These are phyloP conservation scores for Sus scrofa DNA, from an alignment of 2,113 vertebrate species.

Conservation along the genomic window T2T-Sscrofa CM000819.6:90869501-90870000, in stretches of 20 bases:
- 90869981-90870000: conserved; percentile 65
- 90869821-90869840: conserved; percentile 72
- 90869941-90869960: conserved; percentile 41
- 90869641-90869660: background rate
- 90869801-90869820: conserved; percentile 73
- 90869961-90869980: conserved; percentile 56
- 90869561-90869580: background rate
- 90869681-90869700: background rate
- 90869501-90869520: background rate
- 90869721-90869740: conserved; percentile 1
- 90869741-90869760: conserved; percentile 58
- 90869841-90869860: conserved; percentile 65
- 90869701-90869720: conserved; percentile 38
- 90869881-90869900: conserved; percentile 25
- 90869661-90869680: background rate
- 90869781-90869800: conserved; percentile 58
- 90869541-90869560: background rate
- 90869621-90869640: background rate
- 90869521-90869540: background rate
- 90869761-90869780: conserved; percentile 46
- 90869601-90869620: background rate
- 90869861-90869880: conserved; percentile 61
- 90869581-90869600: background rate
- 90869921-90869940: conserved; percentile 59
- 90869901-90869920: conserved; percentile 58